Evolutionary conservation across 2,797 vertebrate species (phyloP).

Genomic region (Ctenochaetus hawaiiensis): DNA sequence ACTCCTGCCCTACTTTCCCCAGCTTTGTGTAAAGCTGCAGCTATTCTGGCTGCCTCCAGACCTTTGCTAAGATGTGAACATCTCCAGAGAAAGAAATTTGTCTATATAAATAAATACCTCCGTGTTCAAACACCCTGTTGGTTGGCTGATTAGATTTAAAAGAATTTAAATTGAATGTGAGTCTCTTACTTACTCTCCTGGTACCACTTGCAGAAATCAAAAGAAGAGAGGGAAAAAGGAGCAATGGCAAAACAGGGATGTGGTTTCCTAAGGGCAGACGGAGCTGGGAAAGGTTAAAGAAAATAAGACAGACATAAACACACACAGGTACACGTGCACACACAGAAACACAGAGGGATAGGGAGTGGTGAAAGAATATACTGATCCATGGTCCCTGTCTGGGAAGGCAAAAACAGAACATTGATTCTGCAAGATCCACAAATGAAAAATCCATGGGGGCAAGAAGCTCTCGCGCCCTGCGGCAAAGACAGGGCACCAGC

Average conservation of each 20-base stretch:
- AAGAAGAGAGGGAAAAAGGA: conserved; percentile 20
- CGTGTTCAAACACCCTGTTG: conserved; percentile 61
- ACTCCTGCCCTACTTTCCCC: conserved; percentile 77
- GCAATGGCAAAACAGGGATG: conserved; percentile 49
- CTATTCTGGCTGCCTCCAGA: conserved; percentile 67
- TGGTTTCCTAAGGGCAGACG: conserved; percentile 76
- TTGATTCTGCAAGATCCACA: conserved; percentile 86
- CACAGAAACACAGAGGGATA: conserved; percentile 41
- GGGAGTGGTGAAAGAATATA: conserved; percentile 71
- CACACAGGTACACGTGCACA: conserved; percentile 26
- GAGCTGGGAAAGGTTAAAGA: conserved; percentile 69
- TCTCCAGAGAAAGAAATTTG: conserved; percentile 60
- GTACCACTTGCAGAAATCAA: neutral
- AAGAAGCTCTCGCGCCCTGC: conserved; percentile 74
- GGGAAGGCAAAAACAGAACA: conserved; percentile 83
- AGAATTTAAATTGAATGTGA: conserved; percentile 19
- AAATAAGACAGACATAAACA: conserved; percentile 70
- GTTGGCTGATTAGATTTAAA: conserved; percentile 44
- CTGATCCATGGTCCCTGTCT: conserved; percentile 81
- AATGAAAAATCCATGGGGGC: conserved; percentile 88
- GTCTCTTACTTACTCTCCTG: conserved; percentile 10
- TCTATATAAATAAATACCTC: conserved; percentile 72
- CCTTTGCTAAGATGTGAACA: conserved; percentile 58
- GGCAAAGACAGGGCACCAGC: conserved; percentile 72
- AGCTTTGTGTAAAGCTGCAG: conserved; percentile 57